phyloP scores from a whole-genome alignment of 2,797 vertebrate species.

The Xenops minutus region DNA sequence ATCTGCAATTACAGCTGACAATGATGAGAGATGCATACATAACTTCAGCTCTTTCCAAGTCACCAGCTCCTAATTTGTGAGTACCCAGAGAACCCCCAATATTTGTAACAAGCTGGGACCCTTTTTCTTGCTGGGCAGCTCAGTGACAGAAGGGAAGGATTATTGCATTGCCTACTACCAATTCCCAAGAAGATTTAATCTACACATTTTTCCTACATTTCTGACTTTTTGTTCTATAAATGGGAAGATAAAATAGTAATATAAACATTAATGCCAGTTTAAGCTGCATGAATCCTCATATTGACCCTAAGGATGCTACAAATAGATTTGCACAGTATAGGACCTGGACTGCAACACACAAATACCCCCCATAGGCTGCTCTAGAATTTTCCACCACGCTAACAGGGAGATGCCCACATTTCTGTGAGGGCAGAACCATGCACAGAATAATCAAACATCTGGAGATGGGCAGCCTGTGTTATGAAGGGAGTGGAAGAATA shows the following conservation, averaged over 20 bases:
- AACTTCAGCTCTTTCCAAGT: background rate
- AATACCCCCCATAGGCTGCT: background rate
- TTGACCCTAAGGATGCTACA: background rate
- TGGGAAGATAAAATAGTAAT: background rate
- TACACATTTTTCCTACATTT: background rate
- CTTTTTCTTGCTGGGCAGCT: background rate
- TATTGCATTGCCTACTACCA: background rate
- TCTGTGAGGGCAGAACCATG: background rate
- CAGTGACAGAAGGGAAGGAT: background rate
- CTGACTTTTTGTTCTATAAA: background rate
- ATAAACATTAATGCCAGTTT: background rate
- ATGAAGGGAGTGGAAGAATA: conserved; percentile 32
- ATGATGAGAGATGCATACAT: background rate
- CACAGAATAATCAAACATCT: background rate
- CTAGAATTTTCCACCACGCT: background rate
- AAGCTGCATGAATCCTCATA: background rate
- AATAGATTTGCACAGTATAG: background rate
- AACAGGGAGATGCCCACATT: background rate
- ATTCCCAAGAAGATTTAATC: background rate
- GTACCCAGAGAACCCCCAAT: background rate
- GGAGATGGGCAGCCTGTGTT: background rate
- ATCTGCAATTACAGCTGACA: background rate
- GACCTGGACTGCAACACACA: background rate
- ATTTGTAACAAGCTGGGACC: background rate
- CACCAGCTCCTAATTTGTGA: background rate